These are phyloP conservation scores for Chrosomus eos DNA, from an alignment of 2,797 vertebrate species.

Conservation along the genomic window DNA sequence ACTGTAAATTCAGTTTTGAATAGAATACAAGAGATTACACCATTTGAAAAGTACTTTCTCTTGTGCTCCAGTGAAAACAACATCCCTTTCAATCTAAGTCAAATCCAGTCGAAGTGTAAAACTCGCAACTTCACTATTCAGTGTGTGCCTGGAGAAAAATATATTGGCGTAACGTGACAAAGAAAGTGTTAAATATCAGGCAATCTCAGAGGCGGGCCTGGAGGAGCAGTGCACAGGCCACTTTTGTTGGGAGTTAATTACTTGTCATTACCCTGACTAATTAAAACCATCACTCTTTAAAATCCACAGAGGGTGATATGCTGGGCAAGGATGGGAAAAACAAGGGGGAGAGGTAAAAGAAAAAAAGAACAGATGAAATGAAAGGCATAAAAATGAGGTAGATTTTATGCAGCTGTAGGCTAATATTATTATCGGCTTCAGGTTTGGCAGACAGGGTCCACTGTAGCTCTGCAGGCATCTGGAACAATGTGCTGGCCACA, in stretches of 20 bases:
- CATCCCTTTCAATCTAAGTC: slow-evolving; percentile 25
- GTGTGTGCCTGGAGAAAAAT: not conserved
- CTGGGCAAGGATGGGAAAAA: slow-evolving; percentile 15
- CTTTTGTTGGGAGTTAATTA: slow-evolving; percentile 53
- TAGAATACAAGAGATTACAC: slow-evolving; percentile 20
- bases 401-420: slow-evolving; percentile 41
- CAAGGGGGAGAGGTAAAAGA: slow-evolving; percentile 21
- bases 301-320: slow-evolving; percentile 35
- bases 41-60: slow-evolving; percentile 25
- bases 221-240: slow-evolving; percentile 22
- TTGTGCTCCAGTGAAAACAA: slow-evolving; percentile 20
- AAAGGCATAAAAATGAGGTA: slow-evolving; percentile 30
- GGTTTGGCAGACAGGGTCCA: slow-evolving; percentile 30
- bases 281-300: slow-evolving; percentile 49
- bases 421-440: slow-evolving; percentile 39
- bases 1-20: slow-evolving; percentile 46
- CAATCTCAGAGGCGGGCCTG: slow-evolving; percentile 28
- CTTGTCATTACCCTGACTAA: slow-evolving; percentile 49
- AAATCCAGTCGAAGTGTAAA: slow-evolving; percentile 30
- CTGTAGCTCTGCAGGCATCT: slow-evolving; percentile 26
- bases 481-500: slow-evolving; percentile 27
- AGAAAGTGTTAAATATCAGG: slow-evolving; percentile 40
- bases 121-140: slow-evolving; percentile 14
- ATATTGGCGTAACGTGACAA: slow-evolving; percentile 4
- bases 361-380: slow-evolving; percentile 23